Conservation (phyloP, 2,113 vertebrate species). For the Ameiurus melas region DNA sequence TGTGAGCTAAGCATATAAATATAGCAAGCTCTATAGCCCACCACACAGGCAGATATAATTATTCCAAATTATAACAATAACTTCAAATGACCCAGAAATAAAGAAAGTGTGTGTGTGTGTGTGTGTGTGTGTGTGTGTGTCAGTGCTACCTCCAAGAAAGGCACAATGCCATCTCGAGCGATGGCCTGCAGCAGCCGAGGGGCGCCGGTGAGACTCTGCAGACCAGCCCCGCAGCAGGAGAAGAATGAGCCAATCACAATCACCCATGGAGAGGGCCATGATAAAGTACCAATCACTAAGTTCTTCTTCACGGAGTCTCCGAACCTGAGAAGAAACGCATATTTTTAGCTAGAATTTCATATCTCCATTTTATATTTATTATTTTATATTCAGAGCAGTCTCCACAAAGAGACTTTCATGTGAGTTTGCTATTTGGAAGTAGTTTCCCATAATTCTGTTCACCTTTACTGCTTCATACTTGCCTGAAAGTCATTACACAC, state of each 20-base stretch:
- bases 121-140: no score
- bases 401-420: background rate
- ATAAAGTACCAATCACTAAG: conserved; percentile 89
- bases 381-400: background rate
- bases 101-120: no score
- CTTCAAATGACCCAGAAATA: background rate
- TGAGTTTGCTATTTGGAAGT: background rate
- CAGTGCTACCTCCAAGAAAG: conserved; percentile 83
- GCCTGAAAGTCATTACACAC: background rate
- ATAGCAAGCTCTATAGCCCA: background rate
- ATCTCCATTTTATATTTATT: background rate
- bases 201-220: conserved; percentile 93
- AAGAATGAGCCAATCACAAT: conserved; percentile 98
- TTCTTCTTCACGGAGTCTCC: conserved; percentile 92
- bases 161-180: conserved; percentile 90
- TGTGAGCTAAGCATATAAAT: conserved; percentile 4
- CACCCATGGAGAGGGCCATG: conserved; percentile 97
- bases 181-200: conserved; percentile 94
- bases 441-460: background rate
- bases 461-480: background rate
- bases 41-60: background rate
- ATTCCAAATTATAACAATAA: background rate
- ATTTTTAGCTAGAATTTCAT: background rate
- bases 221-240: conserved; percentile 92
- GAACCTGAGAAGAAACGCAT: conserved; percentile 71